Evolutionary conservation across 2,113 vertebrate genomes (phyloP).

Genomic region (Anoplopoma fimbria): DNA sequence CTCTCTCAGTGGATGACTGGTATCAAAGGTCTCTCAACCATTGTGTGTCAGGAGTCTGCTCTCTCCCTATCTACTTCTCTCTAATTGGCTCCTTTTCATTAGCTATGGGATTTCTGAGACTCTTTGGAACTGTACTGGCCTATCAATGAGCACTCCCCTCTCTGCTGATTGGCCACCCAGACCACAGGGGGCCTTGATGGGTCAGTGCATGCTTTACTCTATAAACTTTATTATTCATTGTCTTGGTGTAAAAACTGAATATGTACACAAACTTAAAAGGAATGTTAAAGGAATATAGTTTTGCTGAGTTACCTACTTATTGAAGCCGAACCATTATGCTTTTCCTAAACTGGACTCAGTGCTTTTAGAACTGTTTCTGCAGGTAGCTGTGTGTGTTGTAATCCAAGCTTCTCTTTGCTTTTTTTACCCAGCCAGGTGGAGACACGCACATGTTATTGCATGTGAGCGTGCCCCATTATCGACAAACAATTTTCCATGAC

Average conservation of each 20-base stretch:
- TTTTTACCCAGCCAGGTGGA: no score
- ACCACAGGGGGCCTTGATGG: background rate
- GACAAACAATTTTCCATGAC: no score
- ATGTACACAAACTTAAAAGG: background rate
- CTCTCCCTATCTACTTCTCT: background rate
- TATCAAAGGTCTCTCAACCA: constrained; percentile 12
- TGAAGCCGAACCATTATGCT: no score
- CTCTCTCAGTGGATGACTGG: background rate
- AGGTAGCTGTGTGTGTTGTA: no score
- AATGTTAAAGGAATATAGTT: background rate
- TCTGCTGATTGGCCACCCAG: background rate
- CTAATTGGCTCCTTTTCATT: constrained; percentile 24
- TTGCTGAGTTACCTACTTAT: no score
- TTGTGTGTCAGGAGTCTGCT: constrained; percentile 1
- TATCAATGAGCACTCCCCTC: background rate
- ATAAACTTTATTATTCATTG: constrained; percentile 11
- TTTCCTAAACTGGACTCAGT: no score
- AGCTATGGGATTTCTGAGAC: background rate
- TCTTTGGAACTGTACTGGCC: background rate
- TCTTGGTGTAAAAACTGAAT: background rate
- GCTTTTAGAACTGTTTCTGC: no score
- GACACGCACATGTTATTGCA: no score
- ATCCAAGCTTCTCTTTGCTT: no score
- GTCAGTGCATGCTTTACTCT: background rate
- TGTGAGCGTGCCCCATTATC: no score